These are phyloP conservation scores for Hypanus sabinus DNA, from an alignment of 2,113 vertebrate genomes.

Conservation along the genomic window DNA sequence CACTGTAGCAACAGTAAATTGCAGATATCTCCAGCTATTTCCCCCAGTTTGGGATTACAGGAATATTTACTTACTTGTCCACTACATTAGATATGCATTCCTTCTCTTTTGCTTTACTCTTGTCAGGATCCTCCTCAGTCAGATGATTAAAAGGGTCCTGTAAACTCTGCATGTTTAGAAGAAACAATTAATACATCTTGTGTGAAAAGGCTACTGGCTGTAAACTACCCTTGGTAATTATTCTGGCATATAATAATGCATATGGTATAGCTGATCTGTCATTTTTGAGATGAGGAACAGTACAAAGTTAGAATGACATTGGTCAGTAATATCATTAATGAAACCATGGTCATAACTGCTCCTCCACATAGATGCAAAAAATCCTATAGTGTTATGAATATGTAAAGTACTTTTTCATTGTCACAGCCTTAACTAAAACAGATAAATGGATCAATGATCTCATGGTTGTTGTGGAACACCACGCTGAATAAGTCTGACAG, in stretches of 20 bases:
- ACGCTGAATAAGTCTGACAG: background rate
- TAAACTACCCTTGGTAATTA: background rate
- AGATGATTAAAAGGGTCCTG: conserved; percentile 60
- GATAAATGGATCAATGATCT: background rate
- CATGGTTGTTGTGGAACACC: background rate
- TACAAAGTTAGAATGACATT: background rate
- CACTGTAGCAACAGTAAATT: background rate
- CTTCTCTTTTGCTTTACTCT: conserved; percentile 47
- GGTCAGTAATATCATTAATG: background rate
- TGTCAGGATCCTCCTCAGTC: conserved; percentile 43
- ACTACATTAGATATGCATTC: conserved; percentile 48
- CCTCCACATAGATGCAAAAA: background rate
- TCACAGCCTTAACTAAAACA: background rate
- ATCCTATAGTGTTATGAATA: background rate
- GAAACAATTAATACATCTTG: conserved; percentile 39
- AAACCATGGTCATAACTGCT: background rate
- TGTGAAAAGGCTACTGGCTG: background rate
- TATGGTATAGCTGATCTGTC: conserved; percentile 21
- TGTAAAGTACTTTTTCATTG: background rate
- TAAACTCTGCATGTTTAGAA: conserved; percentile 52
- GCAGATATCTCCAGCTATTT: background rate
- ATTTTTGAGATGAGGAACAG: background rate
- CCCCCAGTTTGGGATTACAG: background rate
- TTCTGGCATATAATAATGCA: background rate
- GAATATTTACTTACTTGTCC: conserved; percentile 53